Evolutionary conservation across 2,797 vertebrate genomes (phyloP), one percentile per base, ranked within the genome.

Genomic region (Oceanodroma leucorhoa): DNA sequence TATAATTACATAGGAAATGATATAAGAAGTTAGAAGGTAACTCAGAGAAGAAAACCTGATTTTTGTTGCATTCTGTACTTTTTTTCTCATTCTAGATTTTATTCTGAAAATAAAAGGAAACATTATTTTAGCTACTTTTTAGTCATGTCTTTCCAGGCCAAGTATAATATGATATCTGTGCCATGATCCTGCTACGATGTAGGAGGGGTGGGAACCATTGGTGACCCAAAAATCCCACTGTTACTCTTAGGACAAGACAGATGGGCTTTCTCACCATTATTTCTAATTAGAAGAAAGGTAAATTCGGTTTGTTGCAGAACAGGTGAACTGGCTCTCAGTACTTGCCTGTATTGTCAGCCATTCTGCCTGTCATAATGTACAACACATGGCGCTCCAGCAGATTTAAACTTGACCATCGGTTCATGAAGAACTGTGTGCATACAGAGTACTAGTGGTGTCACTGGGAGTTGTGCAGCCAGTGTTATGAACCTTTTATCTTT

Each of bases 331-430:
- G 5, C 32, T 85, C 3, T 78, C 18, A 13, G 54, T 51, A 32
- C 27, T 53, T 54, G 29, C 15, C 22, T 71, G 19, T 50, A 11
- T 29, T 2, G 0, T 34, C 0, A 3, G 54, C 46, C 41, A 24
- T 71, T 60, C n/a, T 60, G 14, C 40, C 58, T 60, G 14, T 46
- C 57, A 2, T 67, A 70, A 18, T 11, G 2, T 40, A 38, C 1
- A 18, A 6, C 10, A 23, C 1, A 0, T 9, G 30, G 32, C 3
- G 2, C 21, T 77, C 38, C 15, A 27, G 54, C 12, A 46, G 55
- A n/a, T 36, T n/a, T 60, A 26, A 40, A 32, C 17, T 38, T 54
- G 45, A 27, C 41, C 41, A 66, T 4, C 9, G 2, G 10, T n/a
- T 73, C 24, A 27, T 21, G 29, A 62, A 8, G 34, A 50, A 21